phyloP scores from a whole-genome alignment of 1,140 invertebrate species.

The Heliconius nattereri region DNA sequence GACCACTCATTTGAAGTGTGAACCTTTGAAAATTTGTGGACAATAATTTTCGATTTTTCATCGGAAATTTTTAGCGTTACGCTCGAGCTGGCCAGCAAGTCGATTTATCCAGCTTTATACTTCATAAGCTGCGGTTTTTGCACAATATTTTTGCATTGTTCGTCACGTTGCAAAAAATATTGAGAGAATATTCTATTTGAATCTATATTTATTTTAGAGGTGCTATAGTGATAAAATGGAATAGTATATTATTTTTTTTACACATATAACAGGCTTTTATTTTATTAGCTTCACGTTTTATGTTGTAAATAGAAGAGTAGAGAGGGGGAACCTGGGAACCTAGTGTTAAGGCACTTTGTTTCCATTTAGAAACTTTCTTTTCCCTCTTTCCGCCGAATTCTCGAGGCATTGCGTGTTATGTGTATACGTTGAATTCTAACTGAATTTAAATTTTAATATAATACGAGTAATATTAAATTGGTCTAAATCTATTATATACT shows the following conservation, averaged over 20 bases:
- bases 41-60: slow-evolving; percentile 10
- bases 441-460: too few relatives aligned
- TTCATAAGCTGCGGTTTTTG: slow-evolving; percentile 26
- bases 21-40: not conserved
- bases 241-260: not conserved
- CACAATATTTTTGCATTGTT: slow-evolving; percentile 14
- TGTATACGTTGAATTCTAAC: too few relatives aligned
- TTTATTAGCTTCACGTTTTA: too few relatives aligned
- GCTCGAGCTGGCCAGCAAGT: slow-evolving; percentile 18
- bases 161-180: slow-evolving; percentile 20
- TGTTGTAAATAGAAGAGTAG: too few relatives aligned
- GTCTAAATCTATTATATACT: too few relatives aligned
- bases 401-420: too few relatives aligned
- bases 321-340: too few relatives aligned
- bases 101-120: slow-evolving; percentile 29
- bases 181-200: slow-evolving; percentile 11
- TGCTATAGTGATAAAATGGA: not conserved
- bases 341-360: too few relatives aligned
- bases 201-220: slow-evolving; percentile 15
- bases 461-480: too few relatives aligned
- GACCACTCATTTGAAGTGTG: not conserved
- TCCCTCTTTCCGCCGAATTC: too few relatives aligned
- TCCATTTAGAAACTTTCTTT: too few relatives aligned
- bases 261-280: too few relatives aligned
- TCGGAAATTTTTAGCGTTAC: not conserved